Conservation (phyloP, 2,797 vertebrate genomes). For the Helarctos malayanus region DNA sequence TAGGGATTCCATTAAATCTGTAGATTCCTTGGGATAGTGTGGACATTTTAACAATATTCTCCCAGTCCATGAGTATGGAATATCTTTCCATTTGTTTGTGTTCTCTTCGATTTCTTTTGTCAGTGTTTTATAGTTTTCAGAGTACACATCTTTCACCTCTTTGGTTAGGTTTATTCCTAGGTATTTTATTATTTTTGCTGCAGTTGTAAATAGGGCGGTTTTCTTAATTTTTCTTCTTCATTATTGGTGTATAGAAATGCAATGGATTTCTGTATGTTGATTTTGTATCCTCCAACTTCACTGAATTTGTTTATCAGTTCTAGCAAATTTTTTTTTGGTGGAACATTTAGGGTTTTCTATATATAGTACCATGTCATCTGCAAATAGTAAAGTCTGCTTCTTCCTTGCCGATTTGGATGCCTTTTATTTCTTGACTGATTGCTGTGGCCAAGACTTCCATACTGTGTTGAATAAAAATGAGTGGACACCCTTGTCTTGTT, state of each 20-base stretch:
- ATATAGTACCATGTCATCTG: neutral
- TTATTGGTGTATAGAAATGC: neutral
- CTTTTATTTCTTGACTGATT: neutral
- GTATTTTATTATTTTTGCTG: neutral
- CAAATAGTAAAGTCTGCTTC: neutral
- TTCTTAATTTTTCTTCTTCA: neutral
- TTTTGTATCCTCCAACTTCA: neutral
- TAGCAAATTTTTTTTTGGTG: neutral
- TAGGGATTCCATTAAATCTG: neutral
- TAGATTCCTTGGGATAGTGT: neutral
- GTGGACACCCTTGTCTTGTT: neutral
- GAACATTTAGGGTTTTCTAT: neutral
- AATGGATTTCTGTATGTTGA: neutral
- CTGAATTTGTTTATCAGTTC: neutral
- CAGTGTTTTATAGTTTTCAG: neutral
- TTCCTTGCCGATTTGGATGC: neutral
- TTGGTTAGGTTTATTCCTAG: neutral
- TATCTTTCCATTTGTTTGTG: neutral
- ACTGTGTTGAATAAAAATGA: neutral
- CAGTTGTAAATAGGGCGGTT: neutral
- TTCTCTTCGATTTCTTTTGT: neutral
- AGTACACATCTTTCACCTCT: neutral
- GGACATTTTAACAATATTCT: neutral
- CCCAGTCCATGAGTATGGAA: neutral
- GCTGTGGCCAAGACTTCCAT: neutral